phyloP scores from a whole-genome alignment of 2,888 invertebrate species.

The Listrodromus nycthemerus region DNA sequence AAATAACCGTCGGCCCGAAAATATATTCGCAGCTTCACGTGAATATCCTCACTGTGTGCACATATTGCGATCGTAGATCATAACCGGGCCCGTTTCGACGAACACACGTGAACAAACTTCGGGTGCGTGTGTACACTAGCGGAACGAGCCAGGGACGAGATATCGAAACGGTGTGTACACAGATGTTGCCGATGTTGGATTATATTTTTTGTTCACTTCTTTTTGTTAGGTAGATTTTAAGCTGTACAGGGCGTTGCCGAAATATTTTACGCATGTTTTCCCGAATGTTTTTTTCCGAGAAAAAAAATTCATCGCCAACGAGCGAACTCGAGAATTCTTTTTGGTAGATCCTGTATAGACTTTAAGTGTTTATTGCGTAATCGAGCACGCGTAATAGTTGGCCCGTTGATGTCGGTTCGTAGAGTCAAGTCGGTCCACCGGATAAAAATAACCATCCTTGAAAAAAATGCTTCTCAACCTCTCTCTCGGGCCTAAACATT shows the following conservation, averaged over 20 bases:
- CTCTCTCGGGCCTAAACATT: slow-evolving; percentile 3
- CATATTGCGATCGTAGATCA: slow-evolving; percentile 61
- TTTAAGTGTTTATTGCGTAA: slow-evolving; percentile 9
- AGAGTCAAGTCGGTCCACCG: slow-evolving; percentile 24
- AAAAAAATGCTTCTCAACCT: slow-evolving; percentile 20
- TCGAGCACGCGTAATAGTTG: slow-evolving; percentile 15
- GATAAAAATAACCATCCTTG: slow-evolving; percentile 59
- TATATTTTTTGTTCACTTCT: slow-evolving; percentile 35
- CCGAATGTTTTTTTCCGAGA: no score
- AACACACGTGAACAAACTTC: slow-evolving; percentile 66
- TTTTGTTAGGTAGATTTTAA: background rate
- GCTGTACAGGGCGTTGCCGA: background rate
- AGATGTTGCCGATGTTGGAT: slow-evolving; percentile 65
- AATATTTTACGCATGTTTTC: background rate
- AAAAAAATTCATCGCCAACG: background rate
- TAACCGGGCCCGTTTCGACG: slow-evolving; percentile 30
- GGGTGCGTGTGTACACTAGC: slow-evolving; percentile 13
- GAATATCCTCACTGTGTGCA: slow-evolving; percentile 28
- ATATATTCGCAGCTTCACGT: slow-evolving; percentile 46
- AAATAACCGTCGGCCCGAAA: slow-evolving; percentile 19
- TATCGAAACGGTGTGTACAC: slow-evolving; percentile 64
- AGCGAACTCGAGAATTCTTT: background rate
- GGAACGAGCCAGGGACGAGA: slow-evolving; percentile 35
- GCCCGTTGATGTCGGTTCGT: slow-evolving; percentile 28
- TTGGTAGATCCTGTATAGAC: background rate